These are phyloP conservation scores for Chloebia gouldiae DNA, from an alignment of 2,113 vertebrate genomes.

Conservation along the genomic window DNA sequence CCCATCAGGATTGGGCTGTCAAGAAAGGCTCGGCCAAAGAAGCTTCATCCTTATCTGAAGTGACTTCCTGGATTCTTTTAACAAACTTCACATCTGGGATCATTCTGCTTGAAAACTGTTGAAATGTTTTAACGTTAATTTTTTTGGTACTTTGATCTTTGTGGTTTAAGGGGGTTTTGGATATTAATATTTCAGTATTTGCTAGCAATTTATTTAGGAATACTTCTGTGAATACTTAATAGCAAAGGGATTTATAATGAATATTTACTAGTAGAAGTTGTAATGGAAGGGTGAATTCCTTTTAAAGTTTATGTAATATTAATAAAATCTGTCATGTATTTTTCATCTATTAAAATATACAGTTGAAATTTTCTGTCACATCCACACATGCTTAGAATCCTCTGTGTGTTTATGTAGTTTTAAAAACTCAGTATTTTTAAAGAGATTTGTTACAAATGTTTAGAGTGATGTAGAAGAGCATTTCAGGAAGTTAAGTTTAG, in stretches of 20 bases:
- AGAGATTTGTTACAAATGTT: not conserved
- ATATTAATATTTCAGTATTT: constrained; percentile 11
- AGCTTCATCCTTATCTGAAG: constrained; percentile 86
- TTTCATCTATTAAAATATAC: constrained; percentile 22
- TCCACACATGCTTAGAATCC: not conserved
- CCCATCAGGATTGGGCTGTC: constrained; percentile 91
- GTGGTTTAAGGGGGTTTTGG: not conserved
- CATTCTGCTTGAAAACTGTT: not conserved
- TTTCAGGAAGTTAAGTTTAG: not conserved
- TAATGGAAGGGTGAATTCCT: constrained; percentile 21
- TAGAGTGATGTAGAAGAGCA: not conserved
- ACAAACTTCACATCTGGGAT: not conserved
- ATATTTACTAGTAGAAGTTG: constrained; percentile 26
- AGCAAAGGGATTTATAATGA: constrained; percentile 13
- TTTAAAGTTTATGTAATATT: constrained; percentile 51
- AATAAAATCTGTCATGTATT: constrained; percentile 44
- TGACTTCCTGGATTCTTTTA: constrained; percentile 37
- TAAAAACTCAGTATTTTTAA: not conserved
- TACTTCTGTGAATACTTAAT: constrained; percentile 24
- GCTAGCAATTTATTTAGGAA: constrained; percentile 43
- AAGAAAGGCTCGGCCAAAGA: constrained; percentile 82
- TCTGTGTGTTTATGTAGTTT: not conserved
- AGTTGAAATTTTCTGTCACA: not conserved
- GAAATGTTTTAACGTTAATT: constrained; percentile 19
- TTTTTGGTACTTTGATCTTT: constrained; percentile 10